Evolutionary conservation across 2,888 invertebrate genomes (phyloP).

Genomic region (Drosophila hamatofila): DNA sequence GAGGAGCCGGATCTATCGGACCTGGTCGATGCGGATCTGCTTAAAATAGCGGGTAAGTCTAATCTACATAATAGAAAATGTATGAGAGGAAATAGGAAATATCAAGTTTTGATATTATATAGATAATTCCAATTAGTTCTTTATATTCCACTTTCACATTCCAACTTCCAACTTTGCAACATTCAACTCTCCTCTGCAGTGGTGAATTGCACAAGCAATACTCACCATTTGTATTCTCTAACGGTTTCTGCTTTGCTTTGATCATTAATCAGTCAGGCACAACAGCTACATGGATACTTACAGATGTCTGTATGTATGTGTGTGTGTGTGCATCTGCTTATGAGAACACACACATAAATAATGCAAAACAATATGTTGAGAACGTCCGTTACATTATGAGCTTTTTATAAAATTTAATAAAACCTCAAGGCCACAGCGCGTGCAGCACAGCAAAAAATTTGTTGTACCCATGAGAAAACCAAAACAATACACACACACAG

Average conservation of each 20-base stretch:
- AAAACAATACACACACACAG: constrained; percentile 55
- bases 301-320: neutral
- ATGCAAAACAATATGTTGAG: constrained; percentile 25
- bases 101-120: neutral
- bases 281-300: constrained; percentile 4
- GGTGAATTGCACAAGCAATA: neutral
- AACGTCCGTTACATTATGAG: constrained; percentile 37
- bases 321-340: neutral
- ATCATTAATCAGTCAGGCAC: constrained; percentile 1
- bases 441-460: constrained; percentile 62
- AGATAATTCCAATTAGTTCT: neutral
- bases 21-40: constrained; percentile 93
- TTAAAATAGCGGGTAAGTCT: constrained; percentile 93
- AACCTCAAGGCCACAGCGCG: constrained; percentile 74
- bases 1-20: constrained; percentile 96
- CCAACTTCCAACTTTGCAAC: constrained; percentile 5
- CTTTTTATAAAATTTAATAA: constrained; percentile 77
- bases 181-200: neutral
- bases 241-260: neutral
- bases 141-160: neutral
- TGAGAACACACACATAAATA: constrained; percentile 18
- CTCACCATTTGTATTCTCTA: neutral
- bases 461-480: constrained; percentile 67
- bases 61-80: constrained; percentile 57
- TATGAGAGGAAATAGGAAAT: neutral